Evolutionary conservation across 92 coral and sea anemone species (phyloP), one percentile per base, ranked within the genome.

Genomic region (Actinernus sp.): DNA sequence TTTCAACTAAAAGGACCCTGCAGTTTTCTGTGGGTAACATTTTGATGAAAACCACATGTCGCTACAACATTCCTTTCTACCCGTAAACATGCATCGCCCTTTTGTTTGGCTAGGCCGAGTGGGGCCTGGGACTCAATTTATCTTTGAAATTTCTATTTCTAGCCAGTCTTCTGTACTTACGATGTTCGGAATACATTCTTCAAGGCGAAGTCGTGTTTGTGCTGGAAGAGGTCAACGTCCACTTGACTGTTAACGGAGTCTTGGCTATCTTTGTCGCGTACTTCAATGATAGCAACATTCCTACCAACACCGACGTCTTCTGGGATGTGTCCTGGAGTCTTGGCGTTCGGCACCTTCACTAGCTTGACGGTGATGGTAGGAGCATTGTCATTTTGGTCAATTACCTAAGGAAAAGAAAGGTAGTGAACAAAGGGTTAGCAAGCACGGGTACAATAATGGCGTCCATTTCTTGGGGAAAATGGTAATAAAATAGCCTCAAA

Each of bases 311-410:
- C 38, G 23, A 68, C 50, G 65, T 95, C 95, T 37, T 95, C 99
- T 18, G 97, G 97, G 30, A 90, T 59, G 28, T 65, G 71, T 28
- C 89, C 89, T 10, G 74, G 55, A 24, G 61, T 36, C 39, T 81
- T 86, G 2, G 61, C 54, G 2, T 55, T 48, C 11, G 74, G 56
- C 23, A 54, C 19, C 33, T 48, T 31, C 9, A 85, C 48, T 3
- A 31, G 58, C 1, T 37, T 31, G 16, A 68, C 65, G 19, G 67
- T 51, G 14, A 95, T 91, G 37, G 59, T 60, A 8, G 99, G 99
- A 9, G 62, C 31, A 74, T 95, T 84, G 61, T 95, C 99, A 60
- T 95, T 95, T 71, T 91, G 89, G 78, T 95, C 99, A 11, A 76
- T 55, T 2, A 95, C 86, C 97, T 91, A 25, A 37, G 77, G 52